phyloP scores from a whole-genome alignment of 2,797 vertebrate species.

The Lates japonicus region DNA sequence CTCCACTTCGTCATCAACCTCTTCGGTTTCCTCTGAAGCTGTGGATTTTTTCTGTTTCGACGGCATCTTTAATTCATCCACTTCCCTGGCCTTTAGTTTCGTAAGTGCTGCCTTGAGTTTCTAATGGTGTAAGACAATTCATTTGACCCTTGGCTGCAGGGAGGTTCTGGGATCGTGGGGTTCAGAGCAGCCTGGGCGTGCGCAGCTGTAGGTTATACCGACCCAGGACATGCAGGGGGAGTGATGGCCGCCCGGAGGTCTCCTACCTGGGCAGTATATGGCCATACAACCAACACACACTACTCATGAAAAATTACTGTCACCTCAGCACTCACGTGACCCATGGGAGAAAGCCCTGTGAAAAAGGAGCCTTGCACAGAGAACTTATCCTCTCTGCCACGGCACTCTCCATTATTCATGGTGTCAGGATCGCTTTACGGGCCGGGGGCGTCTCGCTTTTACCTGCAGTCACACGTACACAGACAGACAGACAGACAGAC shows the following conservation, averaged over 20 bases:
- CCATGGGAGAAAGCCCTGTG: conserved; percentile 87
- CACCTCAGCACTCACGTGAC: conserved; percentile 83
- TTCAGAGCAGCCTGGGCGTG: conserved; percentile 33
- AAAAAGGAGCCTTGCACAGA: conserved; percentile 88
- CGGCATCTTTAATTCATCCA: conserved; percentile 93
- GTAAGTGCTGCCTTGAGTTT: conserved; percentile 85
- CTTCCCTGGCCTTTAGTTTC: conserved; percentile 83
- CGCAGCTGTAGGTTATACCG: conserved; percentile 50
- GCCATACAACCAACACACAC: conserved; percentile 74
- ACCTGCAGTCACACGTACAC: conserved; percentile 67
- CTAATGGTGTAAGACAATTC: conserved; percentile 86
- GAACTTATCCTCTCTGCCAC: conserved; percentile 88
- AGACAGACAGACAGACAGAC: conserved; percentile 36
- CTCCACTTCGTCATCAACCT: conserved; percentile 82
- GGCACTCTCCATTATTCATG: conserved; percentile 94
- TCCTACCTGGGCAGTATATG: conserved; percentile 61
- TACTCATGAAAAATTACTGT: conserved; percentile 93
- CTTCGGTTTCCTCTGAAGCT: conserved; percentile 84
- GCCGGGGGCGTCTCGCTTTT: conserved; percentile 85
- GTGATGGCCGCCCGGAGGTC: conserved; percentile 51
- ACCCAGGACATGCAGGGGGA: conserved; percentile 51
- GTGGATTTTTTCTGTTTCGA: conserved; percentile 88
- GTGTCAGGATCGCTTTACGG: conserved; percentile 93
- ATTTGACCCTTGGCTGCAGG: conserved; percentile 81
- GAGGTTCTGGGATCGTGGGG: conserved; percentile 60